These are phyloP conservation scores for Nesoenas mayeri DNA, from an alignment of 2,113 vertebrate genomes.

Conservation along the genomic window DNA sequence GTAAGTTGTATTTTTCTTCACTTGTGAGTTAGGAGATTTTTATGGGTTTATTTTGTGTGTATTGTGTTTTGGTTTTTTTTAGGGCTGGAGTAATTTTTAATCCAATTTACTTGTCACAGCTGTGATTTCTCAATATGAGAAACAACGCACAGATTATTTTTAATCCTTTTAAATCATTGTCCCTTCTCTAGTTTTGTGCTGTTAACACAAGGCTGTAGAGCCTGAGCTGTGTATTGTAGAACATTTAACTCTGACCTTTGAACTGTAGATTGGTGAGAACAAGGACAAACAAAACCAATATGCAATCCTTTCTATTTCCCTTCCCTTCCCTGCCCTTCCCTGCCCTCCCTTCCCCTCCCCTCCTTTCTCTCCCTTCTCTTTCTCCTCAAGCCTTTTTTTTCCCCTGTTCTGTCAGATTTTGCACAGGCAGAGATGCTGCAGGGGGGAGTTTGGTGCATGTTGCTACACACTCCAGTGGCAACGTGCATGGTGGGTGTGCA, in stretches of 20 bases:
- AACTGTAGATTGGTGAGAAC: not conserved
- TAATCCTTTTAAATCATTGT: slow-evolving; percentile 1
- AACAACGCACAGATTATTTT: not conserved
- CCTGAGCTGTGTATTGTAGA: not conserved
- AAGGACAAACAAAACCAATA: not conserved
- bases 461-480: not conserved
- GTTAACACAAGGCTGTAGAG: not conserved
- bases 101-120: slow-evolving; percentile 36
- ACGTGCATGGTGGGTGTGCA: not conserved
- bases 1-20: not conserved
- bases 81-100: not conserved
- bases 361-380: no score
- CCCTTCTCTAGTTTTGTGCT: not conserved
- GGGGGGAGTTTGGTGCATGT: not conserved
- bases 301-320: not conserved
- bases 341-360: no score
- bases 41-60: no score
- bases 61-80: not conserved
- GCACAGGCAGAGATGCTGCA: not conserved
- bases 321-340: no score
- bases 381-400: not conserved
- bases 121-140: slow-evolving; percentile 9
- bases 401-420: not conserved
- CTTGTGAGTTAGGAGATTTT: not conserved
- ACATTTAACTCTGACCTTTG: not conserved